Conservation (phyloP, 1,140 invertebrate genomes). For the Zaprionus capensis region DNA sequence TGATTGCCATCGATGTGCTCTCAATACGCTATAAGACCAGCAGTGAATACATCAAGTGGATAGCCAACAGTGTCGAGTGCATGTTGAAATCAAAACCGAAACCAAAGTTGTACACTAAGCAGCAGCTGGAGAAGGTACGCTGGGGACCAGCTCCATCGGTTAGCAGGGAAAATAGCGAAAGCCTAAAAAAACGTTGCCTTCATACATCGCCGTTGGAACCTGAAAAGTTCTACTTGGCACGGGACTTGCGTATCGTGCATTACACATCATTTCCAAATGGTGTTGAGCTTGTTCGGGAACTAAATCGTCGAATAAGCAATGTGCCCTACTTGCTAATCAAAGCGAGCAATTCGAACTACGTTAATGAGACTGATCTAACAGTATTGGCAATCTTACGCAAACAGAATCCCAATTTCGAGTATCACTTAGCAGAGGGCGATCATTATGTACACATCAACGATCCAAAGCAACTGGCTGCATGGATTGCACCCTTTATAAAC, state of each 20-base stretch:
- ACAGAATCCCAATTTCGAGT: conserved; percentile 29
- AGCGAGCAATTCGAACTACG: conserved; percentile 9
- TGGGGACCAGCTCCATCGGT: conserved; percentile 30
- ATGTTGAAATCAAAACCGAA: not conserved
- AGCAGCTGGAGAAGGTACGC: conserved; percentile 5
- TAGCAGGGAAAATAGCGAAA: not conserved
- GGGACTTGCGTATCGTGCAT: conserved; percentile 5
- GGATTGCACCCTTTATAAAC: conserved; percentile 23
- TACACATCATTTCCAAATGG: not conserved
- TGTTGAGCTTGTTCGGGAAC: not conserved
- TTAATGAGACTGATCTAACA: not conserved
- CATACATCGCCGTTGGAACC: not conserved
- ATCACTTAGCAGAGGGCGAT: conserved; percentile 12
- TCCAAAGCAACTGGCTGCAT: conserved; percentile 21
- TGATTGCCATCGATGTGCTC: conserved; percentile 30
- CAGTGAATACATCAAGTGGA: conserved; percentile 11
- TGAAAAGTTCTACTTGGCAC: conserved; percentile 13
- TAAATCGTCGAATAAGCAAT: conserved; percentile 21
- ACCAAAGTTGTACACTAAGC: conserved; percentile 16
- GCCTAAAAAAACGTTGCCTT: not conserved
- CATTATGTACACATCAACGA: conserved; percentile 26
- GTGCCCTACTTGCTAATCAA: conserved; percentile 27
- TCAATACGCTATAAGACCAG: conserved; percentile 22
- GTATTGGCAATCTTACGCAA: conserved; percentile 21
- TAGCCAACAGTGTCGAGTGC: conserved; percentile 26